phyloP scores from a whole-genome alignment of 2,888 invertebrate species.

The Cephalotes varians region DNA sequence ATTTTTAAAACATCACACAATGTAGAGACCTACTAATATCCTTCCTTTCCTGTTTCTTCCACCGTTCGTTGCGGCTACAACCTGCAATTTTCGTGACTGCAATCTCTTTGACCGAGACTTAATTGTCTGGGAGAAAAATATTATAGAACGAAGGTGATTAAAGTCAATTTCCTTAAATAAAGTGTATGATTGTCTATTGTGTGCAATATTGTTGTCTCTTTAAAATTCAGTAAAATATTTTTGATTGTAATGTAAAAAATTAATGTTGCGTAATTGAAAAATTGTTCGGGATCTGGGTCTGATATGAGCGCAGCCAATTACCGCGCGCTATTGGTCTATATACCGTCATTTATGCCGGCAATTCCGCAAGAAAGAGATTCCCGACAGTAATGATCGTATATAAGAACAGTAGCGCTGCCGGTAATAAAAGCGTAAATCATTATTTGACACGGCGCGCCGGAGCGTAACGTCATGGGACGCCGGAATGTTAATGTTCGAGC shows the following conservation, averaged over 20 bases:
- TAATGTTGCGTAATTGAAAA: neutral
- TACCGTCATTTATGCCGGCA: conserved; percentile 25
- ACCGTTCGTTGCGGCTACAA: conserved; percentile 75
- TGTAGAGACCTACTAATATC: conserved; percentile 54
- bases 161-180: conserved; percentile 9
- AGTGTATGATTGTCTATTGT: neutral
- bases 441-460: conserved; percentile 56
- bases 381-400: conserved; percentile 31
- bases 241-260: neutral
- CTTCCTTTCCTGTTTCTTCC: conserved; percentile 64
- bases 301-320: conserved; percentile 39
- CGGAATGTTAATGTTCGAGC: conserved; percentile 51
- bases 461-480: conserved; percentile 50
- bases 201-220: neutral
- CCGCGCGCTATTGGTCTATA: conserved; percentile 20
- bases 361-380: conserved; percentile 54
- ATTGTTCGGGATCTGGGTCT: conserved; percentile 22
- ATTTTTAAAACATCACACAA: conserved; percentile 57
- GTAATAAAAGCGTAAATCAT: conserved; percentile 60
- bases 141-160: conserved; percentile 40
- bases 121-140: conserved; percentile 58
- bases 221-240: conserved; percentile 1
- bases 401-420: conserved; percentile 59
- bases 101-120: conserved; percentile 37
- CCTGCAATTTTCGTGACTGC: conserved; percentile 73